Evolutionary conservation across 2,113 vertebrate species (phyloP).

Genomic region (Tachysurus fulvidraco): DNA sequence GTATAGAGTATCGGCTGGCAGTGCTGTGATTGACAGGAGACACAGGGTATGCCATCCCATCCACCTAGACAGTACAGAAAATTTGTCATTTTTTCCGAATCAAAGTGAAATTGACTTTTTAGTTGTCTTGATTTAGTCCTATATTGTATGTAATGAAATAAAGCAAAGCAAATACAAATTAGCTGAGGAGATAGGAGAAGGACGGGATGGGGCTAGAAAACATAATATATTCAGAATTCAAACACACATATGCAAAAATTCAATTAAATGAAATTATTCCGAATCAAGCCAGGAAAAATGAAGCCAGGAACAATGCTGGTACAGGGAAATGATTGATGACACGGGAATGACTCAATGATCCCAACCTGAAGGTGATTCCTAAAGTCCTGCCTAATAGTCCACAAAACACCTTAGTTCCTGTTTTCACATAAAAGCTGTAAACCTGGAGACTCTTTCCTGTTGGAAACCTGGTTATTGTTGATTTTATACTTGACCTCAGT

Average conservation of each 20-base stretch:
- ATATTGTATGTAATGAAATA: neutral
- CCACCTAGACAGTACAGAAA: neutral
- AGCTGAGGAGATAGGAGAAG: neutral
- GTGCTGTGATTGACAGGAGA: neutral
- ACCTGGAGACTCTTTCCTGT: neutral
- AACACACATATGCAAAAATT: no score
- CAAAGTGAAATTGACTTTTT: no score
- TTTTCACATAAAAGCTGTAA: no score
- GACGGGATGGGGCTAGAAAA: neutral
- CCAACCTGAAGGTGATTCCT: no score
- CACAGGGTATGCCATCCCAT: neutral
- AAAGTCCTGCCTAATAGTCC: neutral
- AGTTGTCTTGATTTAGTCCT: neutral
- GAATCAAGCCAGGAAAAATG: neutral
- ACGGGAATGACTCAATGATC: neutral
- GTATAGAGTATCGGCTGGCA: neutral
- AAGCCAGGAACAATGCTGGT: neutral
- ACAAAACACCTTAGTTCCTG: no score
- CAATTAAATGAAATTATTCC: no score
- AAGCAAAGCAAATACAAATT: neutral
- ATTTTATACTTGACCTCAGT: neutral
- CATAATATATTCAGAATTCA: no score
- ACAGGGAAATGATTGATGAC: neutral
- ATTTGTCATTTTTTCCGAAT: no score
- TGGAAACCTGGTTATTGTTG: neutral